Base-by-base conservation (phyloP, 1,140 invertebrate species). In the Heliconius eleuchia region DNA sequence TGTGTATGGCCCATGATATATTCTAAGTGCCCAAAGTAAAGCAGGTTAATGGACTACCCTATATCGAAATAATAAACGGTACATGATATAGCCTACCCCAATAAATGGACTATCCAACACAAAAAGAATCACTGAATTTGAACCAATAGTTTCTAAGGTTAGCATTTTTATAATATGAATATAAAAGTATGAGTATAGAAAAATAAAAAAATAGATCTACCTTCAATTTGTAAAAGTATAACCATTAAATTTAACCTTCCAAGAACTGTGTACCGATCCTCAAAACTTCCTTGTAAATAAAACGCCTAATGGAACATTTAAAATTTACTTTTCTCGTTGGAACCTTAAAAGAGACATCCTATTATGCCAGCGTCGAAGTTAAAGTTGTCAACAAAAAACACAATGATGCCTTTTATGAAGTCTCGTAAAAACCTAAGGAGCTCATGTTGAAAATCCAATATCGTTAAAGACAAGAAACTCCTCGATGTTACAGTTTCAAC, bases 401-500 rank as follows among this genome's bases (percentile, higher is more conserved):
- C 78, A 81, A 83, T 81, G 80, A 73, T 71, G 55, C 66, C 55
- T 76, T 79, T 83, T 81, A 79, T 79, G 74, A 81, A 78, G 42
- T 74, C 75, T 81, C 82, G 71, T 83, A 83, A 83, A 81, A 73
- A 73, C 71, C 74, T 77, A 80, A 83, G 60, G 74, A 83, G 74
- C 66, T 73, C 72, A 79, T 77, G 73, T 78, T 73, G 73, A 75
- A 79, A 72, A 71, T 80, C 80, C 72, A 72, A 72, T 79, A 74
- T 77, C 77, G 80, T 80, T 79, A 76, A 81, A 72, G 80, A 81
- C 75, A 72, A 80, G 71, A 37, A 74, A 80, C 78, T 78, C 50
- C 8, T 23, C 13, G 60, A 27, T 66, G 60, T 23, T 27, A 66
- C 60, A 55, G 34, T 37, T 81, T 74, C 37, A n/a, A 73, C 70